A percentile compares a stretch with the other conserved stretches of the same genome.
phyloP scores from a whole-genome alignment of 2,797 vertebrate genomes.

The Pseudomugil gertrudae region DNA sequence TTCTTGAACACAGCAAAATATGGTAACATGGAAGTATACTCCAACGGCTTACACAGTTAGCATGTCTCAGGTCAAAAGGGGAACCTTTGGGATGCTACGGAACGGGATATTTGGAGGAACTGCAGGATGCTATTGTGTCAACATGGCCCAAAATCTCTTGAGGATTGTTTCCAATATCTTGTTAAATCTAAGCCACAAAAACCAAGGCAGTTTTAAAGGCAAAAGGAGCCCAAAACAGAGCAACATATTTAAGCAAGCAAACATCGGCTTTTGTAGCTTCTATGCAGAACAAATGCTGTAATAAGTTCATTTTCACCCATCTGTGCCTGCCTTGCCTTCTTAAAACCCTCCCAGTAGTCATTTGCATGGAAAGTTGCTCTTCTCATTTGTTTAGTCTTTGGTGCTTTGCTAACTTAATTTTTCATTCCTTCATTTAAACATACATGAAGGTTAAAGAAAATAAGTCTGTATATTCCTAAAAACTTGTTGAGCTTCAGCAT shows the following conservation, averaged over 20 bases:
- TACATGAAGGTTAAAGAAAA: conserved; percentile 12
- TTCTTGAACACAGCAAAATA: too few relatives aligned
- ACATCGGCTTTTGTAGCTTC: conserved; percentile 15
- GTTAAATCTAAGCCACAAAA: too few relatives aligned
- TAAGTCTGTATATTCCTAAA: conserved; percentile 16
- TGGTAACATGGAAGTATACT: too few relatives aligned
- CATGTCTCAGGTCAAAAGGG: too few relatives aligned
- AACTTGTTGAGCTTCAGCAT: conserved; percentile 19
- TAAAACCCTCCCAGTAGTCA: conserved; percentile 27
- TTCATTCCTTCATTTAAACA: conserved; percentile 26
- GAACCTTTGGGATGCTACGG: too few relatives aligned
- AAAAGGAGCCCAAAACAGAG: too few relatives aligned
- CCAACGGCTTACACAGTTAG: too few relatives aligned
- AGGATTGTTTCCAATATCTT: too few relatives aligned
- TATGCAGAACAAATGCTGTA: conserved; percentile 13
- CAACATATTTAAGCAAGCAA: too few relatives aligned
- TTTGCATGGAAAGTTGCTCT: conserved; percentile 23
- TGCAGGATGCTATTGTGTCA: background rate
- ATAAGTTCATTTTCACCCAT: conserved; percentile 3
- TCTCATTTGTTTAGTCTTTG: conserved; percentile 30
- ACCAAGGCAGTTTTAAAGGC: too few relatives aligned
- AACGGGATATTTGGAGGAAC: conserved; percentile 41
- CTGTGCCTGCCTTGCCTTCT: conserved; percentile 26
- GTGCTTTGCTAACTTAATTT: conserved; percentile 28
- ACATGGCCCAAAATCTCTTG: too few relatives aligned